Evolutionary conservation across 2,888 invertebrate species (phyloP).

Genomic region (Ditula angustiorana): DNA sequence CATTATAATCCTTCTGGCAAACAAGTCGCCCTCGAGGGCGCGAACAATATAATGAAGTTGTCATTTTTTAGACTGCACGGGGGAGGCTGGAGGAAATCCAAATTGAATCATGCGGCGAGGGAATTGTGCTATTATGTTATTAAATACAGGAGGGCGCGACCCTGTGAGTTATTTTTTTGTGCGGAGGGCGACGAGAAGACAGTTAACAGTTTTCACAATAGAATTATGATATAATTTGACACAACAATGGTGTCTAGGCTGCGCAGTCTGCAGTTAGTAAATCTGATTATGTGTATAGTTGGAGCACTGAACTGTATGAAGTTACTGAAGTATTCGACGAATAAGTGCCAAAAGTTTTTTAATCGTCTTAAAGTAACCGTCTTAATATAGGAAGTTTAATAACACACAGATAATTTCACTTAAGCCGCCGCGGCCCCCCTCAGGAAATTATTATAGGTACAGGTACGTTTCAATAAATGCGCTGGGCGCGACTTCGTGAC

Average conservation of each 20-base stretch:
- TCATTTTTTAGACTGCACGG: slow-evolving; percentile 83
- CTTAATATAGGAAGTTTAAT: too few relatives aligned
- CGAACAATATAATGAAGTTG: slow-evolving; percentile 85
- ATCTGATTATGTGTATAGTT: slow-evolving; percentile 43
- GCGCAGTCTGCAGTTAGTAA: slow-evolving; percentile 47
- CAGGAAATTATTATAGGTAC: too few relatives aligned
- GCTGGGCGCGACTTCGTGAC: too few relatives aligned
- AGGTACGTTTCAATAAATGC: too few relatives aligned
- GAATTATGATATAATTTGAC: slow-evolving; percentile 85
- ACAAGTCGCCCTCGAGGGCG: slow-evolving; percentile 81
- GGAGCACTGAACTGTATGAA: background rate
- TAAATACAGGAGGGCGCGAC: slow-evolving; percentile 87
- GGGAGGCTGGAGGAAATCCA: slow-evolving; percentile 87
- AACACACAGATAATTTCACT: too few relatives aligned
- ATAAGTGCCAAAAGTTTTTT: too few relatives aligned
- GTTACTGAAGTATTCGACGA: background rate
- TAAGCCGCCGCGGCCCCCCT: too few relatives aligned
- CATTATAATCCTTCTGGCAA: slow-evolving; percentile 85
- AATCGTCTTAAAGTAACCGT: too few relatives aligned
- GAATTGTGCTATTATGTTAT: slow-evolving; percentile 89
- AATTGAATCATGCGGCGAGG: slow-evolving; percentile 89
- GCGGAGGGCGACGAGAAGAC: slow-evolving; percentile 79
- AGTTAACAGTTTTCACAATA: slow-evolving; percentile 85
- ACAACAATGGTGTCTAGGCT: slow-evolving; percentile 66
- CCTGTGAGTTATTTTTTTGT: slow-evolving; percentile 78